Conservation (phyloP, 2,888 invertebrate genomes). For the Scotopteryx bipunctaria region DNA sequence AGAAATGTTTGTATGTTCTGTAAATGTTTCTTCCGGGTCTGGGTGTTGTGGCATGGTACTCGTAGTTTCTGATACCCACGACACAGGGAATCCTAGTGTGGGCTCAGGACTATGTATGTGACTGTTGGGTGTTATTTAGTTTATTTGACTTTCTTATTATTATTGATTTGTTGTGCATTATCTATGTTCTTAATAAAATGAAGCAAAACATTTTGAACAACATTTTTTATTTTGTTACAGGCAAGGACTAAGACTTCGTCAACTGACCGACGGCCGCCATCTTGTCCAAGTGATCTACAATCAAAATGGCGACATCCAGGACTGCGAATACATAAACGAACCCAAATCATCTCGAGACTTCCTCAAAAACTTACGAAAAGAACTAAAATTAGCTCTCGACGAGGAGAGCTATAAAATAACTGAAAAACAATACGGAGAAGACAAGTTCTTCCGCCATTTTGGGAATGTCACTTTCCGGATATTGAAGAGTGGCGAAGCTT, state of each 20-base stretch:
- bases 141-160: too few species aligned
- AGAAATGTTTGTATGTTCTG: too few species aligned
- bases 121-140: too few species aligned
- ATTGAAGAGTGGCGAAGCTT: slow-evolving; percentile 69
- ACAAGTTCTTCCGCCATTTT: slow-evolving; percentile 70
- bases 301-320: slow-evolving; percentile 82
- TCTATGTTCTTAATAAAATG: too few species aligned
- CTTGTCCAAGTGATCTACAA: slow-evolving; percentile 88
- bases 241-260: slow-evolving; percentile 83
- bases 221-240: slow-evolving; percentile 66
- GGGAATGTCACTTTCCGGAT: slow-evolving; percentile 82
- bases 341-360: slow-evolving; percentile 82
- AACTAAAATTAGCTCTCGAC: slow-evolving; percentile 75
- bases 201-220: not conserved
- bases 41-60: too few species aligned
- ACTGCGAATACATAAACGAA: slow-evolving; percentile 87
- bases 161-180: too few species aligned
- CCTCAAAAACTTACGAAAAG: slow-evolving; percentile 82
- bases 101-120: too few species aligned
- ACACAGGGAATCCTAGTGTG: too few species aligned
- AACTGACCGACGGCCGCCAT: slow-evolving; percentile 87
- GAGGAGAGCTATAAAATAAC: slow-evolving; percentile 63
- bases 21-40: too few species aligned
- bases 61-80: too few species aligned
- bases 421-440: slow-evolving; percentile 53